Percentiles rank a stretch among this genome's conserved stretches.
phyloP scores from a whole-genome alignment of 2,113 vertebrate species.

The Silurus glanis region DNA sequence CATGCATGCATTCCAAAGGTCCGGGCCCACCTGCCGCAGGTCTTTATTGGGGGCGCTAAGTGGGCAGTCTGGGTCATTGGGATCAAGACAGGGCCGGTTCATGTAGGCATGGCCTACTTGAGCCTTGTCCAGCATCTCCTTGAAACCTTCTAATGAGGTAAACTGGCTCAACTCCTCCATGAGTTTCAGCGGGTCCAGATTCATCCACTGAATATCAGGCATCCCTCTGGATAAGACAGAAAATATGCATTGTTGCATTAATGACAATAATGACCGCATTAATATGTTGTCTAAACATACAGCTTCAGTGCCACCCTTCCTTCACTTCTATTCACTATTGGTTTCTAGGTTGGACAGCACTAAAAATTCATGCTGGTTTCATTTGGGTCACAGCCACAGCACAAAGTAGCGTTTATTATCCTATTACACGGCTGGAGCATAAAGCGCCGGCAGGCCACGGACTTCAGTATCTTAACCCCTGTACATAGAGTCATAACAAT shows the following conservation, averaged over 20 bases:
- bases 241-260: background rate
- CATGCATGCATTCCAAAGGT: too few species aligned
- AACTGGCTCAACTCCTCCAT: conserved; percentile 95
- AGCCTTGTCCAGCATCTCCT: conserved; percentile 94
- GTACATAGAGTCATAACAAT: conserved; percentile 85
- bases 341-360: conserved; percentile 13
- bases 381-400: conserved; percentile 67
- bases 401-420: conserved; percentile 91
- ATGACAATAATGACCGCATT: background rate
- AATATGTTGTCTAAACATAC: background rate
- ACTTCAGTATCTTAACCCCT: conserved; percentile 72
- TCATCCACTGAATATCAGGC: conserved; percentile 97
- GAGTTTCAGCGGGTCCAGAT: conserved; percentile 91
- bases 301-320: background rate
- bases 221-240: conserved; percentile 78
- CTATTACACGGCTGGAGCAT: conserved; percentile 79
- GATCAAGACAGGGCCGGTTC: conserved; percentile 90
- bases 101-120: conserved; percentile 97
- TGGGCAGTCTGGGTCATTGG: conserved; percentile 86
- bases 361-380: conserved; percentile 40
- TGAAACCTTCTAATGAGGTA: conserved; percentile 90
- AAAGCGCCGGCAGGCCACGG: conserved; percentile 69
- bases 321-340: background rate
- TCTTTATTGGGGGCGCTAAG: conserved; percentile 88
- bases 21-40: conserved; percentile 65